Percentiles rank a stretch among this genome's conserved stretches.
Conservation (phyloP, 1,140 invertebrate species). For the Wiebesia pumilae region DNA sequence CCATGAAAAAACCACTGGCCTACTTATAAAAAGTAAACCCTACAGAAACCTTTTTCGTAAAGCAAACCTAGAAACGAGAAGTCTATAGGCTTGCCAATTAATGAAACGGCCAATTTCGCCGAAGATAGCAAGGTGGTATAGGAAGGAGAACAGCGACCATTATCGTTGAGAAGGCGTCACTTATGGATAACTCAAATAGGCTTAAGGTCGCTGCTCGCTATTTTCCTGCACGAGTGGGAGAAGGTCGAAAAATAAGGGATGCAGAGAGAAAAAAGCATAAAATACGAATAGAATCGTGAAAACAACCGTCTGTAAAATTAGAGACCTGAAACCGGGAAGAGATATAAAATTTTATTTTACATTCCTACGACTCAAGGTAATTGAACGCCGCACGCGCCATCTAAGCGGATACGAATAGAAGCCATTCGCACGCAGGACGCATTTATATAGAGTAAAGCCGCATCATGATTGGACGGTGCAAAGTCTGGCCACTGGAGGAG, state of each 20-base stretch:
- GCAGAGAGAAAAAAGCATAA: conserved; percentile 49
- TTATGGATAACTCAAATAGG: conserved; percentile 30
- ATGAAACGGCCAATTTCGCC: conserved; percentile 6
- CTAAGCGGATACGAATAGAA: conserved; percentile 2
- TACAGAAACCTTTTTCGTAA: neutral
- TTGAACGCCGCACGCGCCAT: conserved; percentile 8
- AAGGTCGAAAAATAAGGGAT: neutral
- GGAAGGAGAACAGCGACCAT: neutral
- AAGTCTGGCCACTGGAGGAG: neutral
- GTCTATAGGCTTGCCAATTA: neutral
- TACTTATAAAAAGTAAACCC: neutral
- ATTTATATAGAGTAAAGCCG: neutral
- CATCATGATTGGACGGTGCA: neutral
- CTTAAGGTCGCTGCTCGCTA: conserved; percentile 35
- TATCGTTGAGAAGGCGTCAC: neutral
- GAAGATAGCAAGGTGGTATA: neutral
- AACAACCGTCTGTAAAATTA: conserved; percentile 36
- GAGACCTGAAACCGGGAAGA: conserved; percentile 50
- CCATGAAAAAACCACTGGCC: neutral
- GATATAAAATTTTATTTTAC: conserved; percentile 43
- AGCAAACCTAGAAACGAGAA: neutral
- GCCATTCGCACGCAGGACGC: conserved; percentile 27
- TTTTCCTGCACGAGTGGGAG: neutral
- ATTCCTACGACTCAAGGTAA: neutral
- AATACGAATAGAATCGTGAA: conserved; percentile 55